phyloP scores from a whole-genome alignment of 2,888 invertebrate genomes.

The Dexiosoma caninum region DNA sequence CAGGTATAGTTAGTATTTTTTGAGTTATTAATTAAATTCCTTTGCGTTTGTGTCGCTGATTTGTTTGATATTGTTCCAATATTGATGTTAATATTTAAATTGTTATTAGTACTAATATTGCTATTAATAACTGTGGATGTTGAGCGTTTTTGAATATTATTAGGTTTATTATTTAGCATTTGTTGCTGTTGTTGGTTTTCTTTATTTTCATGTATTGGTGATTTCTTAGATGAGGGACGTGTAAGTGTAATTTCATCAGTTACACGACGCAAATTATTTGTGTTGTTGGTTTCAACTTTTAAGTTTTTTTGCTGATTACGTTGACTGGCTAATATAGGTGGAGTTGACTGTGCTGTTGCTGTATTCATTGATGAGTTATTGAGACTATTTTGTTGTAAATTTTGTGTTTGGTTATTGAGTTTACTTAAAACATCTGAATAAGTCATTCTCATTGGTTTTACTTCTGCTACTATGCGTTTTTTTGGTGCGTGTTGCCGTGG shows the following conservation, averaged over 20 bases:
- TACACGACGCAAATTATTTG: constrained; percentile 24
- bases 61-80: constrained; percentile 18
- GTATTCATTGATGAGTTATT: constrained; percentile 29
- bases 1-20: constrained; percentile 23
- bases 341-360: neutral
- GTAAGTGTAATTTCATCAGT: constrained; percentile 24
- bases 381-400: constrained; percentile 60
- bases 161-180: constrained; percentile 29
- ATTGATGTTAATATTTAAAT: constrained; percentile 27
- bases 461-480: constrained; percentile 87
- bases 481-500: constrained; percentile 70
- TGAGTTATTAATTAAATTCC: constrained; percentile 43
- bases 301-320: constrained; percentile 47
- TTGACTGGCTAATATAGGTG: constrained; percentile 49
- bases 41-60: constrained; percentile 51
- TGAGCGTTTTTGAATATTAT: constrained; percentile 56
- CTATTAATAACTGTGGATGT: constrained; percentile 45
- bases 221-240: constrained; percentile 73
- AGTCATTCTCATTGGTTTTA: constrained; percentile 91
- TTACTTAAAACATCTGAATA: constrained; percentile 91
- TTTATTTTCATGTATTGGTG: constrained; percentile 78
- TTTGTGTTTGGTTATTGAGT: constrained; percentile 79
- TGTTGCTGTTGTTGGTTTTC: constrained; percentile 64
- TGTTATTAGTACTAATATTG: constrained; percentile 64
- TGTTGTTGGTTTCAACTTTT: constrained; percentile 37